phyloP scores from a whole-genome alignment of 1,140 invertebrate genomes.

The Adoxophyes honmai region DNA sequence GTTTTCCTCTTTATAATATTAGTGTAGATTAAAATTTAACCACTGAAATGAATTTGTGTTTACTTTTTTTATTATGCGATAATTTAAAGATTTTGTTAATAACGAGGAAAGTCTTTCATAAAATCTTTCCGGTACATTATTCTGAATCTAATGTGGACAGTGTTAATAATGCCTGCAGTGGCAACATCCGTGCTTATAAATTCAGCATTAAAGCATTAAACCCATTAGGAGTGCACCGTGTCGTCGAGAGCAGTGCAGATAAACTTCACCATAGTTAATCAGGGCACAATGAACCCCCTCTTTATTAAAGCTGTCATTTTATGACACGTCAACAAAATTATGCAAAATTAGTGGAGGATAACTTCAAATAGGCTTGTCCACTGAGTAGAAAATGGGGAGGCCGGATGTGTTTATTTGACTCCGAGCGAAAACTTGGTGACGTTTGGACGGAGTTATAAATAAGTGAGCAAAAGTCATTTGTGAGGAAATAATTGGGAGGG shows the following conservation, averaged over 20 bases:
- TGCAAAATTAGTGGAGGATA: neutral
- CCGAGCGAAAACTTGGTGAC: neutral
- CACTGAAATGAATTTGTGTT: too few species aligned
- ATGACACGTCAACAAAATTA: conserved; percentile 8
- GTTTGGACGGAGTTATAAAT: conserved; percentile 1
- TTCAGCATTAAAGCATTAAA: neutral
- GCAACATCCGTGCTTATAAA: neutral
- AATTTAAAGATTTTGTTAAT: too few species aligned
- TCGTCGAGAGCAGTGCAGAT: neutral
- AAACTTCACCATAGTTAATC: conserved; percentile 1
- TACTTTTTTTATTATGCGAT: too few species aligned
- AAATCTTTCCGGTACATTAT: too few species aligned
- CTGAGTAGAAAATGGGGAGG: neutral
- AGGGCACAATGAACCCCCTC: neutral
- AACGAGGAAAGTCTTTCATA: too few species aligned
- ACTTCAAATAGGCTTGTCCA: neutral
- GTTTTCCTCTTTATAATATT: too few species aligned
- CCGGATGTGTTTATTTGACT: conserved; percentile 5
- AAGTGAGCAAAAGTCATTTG: conserved; percentile 4
- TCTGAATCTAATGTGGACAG: too few species aligned
- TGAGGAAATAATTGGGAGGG: neutral
- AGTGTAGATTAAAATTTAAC: too few species aligned
- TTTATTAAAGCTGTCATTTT: conserved; percentile 1
- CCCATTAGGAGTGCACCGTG: neutral
- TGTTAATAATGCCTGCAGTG: too few species aligned